Evolutionary conservation across 2,113 vertebrate species (phyloP).

Genomic region (Aegotheles bennettii): DNA sequence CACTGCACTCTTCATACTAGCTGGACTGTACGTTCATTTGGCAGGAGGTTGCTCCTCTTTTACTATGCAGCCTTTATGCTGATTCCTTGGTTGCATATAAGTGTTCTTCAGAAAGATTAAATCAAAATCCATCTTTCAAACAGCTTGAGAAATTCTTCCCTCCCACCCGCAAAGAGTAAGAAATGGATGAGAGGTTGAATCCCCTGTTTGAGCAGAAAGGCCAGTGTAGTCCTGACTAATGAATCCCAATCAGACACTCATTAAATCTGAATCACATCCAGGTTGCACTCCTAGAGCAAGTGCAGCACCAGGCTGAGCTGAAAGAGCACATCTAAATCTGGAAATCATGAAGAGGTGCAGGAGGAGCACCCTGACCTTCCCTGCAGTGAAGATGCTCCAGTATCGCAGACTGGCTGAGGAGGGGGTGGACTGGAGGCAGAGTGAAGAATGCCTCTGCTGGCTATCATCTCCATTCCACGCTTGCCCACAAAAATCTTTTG

Average conservation of each 20-base stretch:
- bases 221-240: background rate
- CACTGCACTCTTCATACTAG: background rate
- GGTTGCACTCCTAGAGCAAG: background rate
- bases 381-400: fast-evolving
- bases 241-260: background rate
- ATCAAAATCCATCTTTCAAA: background rate
- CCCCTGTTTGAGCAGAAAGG: background rate
- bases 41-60: background rate
- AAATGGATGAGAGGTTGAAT: background rate
- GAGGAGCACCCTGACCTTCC: background rate
- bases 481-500: background rate
- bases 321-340: background rate
- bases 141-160: background rate
- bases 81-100: background rate
- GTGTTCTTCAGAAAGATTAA: background rate
- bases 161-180: background rate
- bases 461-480: background rate
- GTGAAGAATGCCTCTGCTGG: background rate
- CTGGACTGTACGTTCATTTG: fast-evolving
- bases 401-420: background rate
- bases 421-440: fast-evolving
- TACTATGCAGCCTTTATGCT: background rate
- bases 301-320: background rate
- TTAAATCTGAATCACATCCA: background rate
- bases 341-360: fast-evolving